These are phyloP conservation scores for Dolichotis patagonum DNA, from an alignment of 2,113 vertebrate genomes.

Conservation along the genomic window DNA sequence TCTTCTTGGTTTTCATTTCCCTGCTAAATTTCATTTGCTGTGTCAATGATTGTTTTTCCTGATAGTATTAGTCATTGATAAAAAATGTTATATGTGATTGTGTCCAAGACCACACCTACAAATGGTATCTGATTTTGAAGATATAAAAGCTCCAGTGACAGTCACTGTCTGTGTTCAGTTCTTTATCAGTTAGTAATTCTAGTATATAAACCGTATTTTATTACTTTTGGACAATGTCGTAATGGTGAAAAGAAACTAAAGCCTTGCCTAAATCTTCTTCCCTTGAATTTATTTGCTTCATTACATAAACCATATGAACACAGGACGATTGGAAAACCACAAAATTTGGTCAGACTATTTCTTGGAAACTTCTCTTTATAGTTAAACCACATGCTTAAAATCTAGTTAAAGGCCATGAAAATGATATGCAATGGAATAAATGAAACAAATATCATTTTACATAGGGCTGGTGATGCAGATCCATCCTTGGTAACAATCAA, in stretches of 20 bases:
- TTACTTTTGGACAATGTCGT: neutral
- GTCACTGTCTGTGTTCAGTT: neutral
- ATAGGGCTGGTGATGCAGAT: neutral
- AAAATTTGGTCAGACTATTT: slow-evolving; percentile 51
- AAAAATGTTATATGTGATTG: slow-evolving; percentile 57
- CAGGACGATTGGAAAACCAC: slow-evolving; percentile 60
- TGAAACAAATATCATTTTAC: neutral
- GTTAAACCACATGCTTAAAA: slow-evolving; percentile 26
- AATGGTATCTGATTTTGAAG: slow-evolving; percentile 36
- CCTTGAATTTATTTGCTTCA: slow-evolving; percentile 47
- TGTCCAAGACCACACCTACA: slow-evolving; percentile 45
- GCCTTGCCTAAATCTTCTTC: slow-evolving; percentile 57
- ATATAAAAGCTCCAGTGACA: neutral
- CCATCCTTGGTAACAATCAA: slow-evolving; percentile 6
- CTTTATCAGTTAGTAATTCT: slow-evolving; percentile 22
- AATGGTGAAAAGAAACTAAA: slow-evolving; percentile 65
- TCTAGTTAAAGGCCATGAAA: slow-evolving; percentile 29
- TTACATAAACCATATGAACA: neutral
- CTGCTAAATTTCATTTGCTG: slow-evolving; percentile 60
- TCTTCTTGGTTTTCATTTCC: slow-evolving; percentile 77
- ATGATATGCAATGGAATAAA: neutral
- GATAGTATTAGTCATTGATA: slow-evolving; percentile 76
- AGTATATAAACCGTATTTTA: slow-evolving; percentile 7
- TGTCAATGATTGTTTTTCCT: slow-evolving; percentile 66
- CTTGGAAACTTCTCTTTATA: slow-evolving; percentile 44